phyloP scores from a whole-genome alignment of 2,888 invertebrate genomes.

The Rhamphomyia laevipes region DNA sequence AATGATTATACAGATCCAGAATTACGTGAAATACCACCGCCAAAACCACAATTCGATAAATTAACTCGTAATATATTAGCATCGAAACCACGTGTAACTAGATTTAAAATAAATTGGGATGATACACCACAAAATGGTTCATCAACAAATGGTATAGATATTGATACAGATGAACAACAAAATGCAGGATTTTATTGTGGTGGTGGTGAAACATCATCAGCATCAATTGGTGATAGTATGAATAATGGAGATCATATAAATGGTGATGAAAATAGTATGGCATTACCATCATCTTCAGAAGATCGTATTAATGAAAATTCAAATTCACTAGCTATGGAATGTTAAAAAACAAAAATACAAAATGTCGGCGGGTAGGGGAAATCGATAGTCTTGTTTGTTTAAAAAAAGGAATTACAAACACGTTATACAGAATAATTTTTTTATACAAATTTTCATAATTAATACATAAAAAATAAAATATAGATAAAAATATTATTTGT shows the following conservation, averaged over 20 bases:
- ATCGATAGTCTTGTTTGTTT: too few species aligned
- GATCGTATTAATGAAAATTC: constrained; percentile 37
- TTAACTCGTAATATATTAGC: constrained; percentile 55
- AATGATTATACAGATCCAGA: constrained; percentile 93
- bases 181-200: background rate
- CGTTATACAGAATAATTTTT: too few species aligned
- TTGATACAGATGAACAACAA: constrained; percentile 17
- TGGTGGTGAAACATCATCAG: constrained; percentile 14
- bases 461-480: too few species aligned
- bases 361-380: too few species aligned
- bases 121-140: constrained; percentile 44
- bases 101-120: constrained; percentile 97
- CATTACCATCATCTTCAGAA: constrained; percentile 25
- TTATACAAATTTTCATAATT: too few species aligned
- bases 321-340: constrained; percentile 38
- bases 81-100: constrained; percentile 86
- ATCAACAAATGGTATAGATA: constrained; percentile 23
- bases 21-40: constrained; percentile 85
- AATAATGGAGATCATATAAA: constrained; percentile 12
- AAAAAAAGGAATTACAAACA: too few species aligned
- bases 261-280: constrained; percentile 34
- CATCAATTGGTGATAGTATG: constrained; percentile 10
- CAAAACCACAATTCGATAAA: constrained; percentile 87
- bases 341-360: constrained; percentile 19
- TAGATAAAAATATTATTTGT: too few species aligned